Evolutionary conservation across 2,888 invertebrate species (phyloP), one percentile per base, ranked within the genome.

Genomic region (Vanessa cardui): DNA sequence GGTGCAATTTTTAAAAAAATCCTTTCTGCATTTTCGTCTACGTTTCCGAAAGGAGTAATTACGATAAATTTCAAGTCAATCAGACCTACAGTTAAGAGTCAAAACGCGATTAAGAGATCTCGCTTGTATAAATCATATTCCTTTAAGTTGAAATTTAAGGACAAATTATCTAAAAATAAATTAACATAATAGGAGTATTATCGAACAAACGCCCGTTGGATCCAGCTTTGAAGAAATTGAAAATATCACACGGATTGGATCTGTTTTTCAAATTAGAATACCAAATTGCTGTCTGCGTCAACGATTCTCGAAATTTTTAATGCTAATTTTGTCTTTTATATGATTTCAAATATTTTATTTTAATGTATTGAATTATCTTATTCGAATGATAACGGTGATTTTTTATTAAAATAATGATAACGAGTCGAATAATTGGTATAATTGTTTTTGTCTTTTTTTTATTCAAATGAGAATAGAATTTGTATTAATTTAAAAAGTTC

Each of bases 241-340:
- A 70, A 64, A 70, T 39, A 70, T 64, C 67, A 58, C 52, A 26
- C 58, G 61, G 52, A 67, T 64, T 70, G 52, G 64, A 67, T 67
- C 70, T 70, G 70, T 67, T 64, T 70, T 67, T 44, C 33, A 70
- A 67, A 70, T 70, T 70, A 62, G 61, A 70, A 70, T 70, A 70
- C 64, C 70, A 70, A 70, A 70, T 70, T 33, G 61, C 58, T 47
- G 64, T 52, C 61, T 45, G 63, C 64, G 62, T 67, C 52, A 47
- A 26, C 39, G 58, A 47, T 64, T 58, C 58, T 39, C 58, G 58
- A 58, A n/a, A 52, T 60, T 58, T 63, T 60, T 47, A 45, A 58
- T 45, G 58, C 7, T 8, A 63, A 62, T 62, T 56, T 49, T 47
- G 59, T 52, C 60, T 46, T 61, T 61, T 62, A 33, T 26, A 31